A percentile compares a stretch with the other conserved stretches of the same genome.
These are phyloP conservation scores for Epistrophe eligans DNA, from an alignment of 2,888 invertebrate species.

Conservation along the genomic window DNA sequence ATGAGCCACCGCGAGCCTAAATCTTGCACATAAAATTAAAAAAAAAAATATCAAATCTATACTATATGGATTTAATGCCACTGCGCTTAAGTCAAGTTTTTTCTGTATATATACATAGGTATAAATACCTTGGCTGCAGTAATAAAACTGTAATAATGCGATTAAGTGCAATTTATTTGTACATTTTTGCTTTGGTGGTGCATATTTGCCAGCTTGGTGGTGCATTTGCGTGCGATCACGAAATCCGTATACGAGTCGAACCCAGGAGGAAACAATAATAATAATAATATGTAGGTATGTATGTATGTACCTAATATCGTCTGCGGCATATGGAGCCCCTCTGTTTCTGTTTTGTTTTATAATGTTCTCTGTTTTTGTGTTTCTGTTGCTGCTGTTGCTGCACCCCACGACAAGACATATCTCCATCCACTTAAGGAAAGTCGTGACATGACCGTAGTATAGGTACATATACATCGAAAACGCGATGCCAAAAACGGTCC, in stretches of 20 bases:
- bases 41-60: conserved; percentile 8
- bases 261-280: conserved; percentile 52
- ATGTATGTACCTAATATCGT: conserved; percentile 5
- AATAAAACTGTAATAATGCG: conserved; percentile 76
- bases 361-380: background rate
- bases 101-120: background rate
- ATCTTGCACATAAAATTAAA: background rate
- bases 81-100: conserved; percentile 44
- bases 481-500: conserved; percentile 57
- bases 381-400: background rate
- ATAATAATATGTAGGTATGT: no score
- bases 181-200: conserved; percentile 48
- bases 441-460: conserved; percentile 62
- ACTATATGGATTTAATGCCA: conserved; percentile 43
- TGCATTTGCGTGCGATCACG: conserved; percentile 74
- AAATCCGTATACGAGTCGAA: conserved; percentile 30
- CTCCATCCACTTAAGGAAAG: conserved; percentile 69
- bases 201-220: conserved; percentile 27
- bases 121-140: conserved; percentile 65
- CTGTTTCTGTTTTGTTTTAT: conserved; percentile 4
- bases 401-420: conserved; percentile 37
- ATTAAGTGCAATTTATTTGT: conserved; percentile 75
- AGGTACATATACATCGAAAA: conserved; percentile 8
- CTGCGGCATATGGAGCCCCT: conserved; percentile 18
- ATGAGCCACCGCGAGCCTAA: conserved; percentile 43